A percentile compares a stretch with the other conserved stretches of the same genome.
Conservation (phyloP, 2,797 vertebrate species). For the Onychomys leucogaster region DNA sequence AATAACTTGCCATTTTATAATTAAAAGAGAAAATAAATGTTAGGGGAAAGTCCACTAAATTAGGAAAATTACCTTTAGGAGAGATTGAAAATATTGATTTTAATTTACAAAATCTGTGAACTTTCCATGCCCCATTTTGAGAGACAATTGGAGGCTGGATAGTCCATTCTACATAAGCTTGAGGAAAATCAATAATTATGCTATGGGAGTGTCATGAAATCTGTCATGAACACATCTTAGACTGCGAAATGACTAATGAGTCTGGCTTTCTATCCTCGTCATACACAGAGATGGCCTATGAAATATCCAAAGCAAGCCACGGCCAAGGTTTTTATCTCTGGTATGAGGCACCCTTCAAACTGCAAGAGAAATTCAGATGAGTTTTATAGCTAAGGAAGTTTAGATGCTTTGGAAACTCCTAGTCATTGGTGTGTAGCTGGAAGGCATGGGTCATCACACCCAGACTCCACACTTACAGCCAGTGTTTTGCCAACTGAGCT, state of each 20-base stretch:
- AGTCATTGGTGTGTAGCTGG: neutral
- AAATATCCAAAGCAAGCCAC: conserved; percentile 79
- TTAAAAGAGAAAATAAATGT: conserved; percentile 93
- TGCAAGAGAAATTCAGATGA: neutral
- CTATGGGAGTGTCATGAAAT: conserved; percentile 86
- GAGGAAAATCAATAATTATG: conserved; percentile 88
- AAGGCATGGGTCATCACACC: neutral
- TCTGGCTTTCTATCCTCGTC: conserved; percentile 82
- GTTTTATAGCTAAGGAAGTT: neutral
- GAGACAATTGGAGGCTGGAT: conserved; percentile 90
- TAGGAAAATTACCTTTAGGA: conserved; percentile 93
- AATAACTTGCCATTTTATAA: conserved; percentile 92
- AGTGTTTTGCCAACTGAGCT: neutral
- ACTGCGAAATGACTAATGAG: conserved; percentile 82
- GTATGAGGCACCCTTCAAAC: conserved; percentile 34
- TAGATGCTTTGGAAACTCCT: neutral
- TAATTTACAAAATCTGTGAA: conserved; percentile 94
- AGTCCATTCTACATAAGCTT: conserved; percentile 88
- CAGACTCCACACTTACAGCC: neutral
- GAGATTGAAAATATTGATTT: conserved; percentile 97
- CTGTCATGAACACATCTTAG: conserved; percentile 87
- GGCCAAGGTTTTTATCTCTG: conserved; percentile 70
- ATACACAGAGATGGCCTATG: conserved; percentile 73
- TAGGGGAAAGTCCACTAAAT: conserved; percentile 91
- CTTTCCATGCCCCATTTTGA: conserved; percentile 90